phyloP scores from a whole-genome alignment of 2,113 vertebrate genomes.

The Thamnophis sirtalis region DNA sequence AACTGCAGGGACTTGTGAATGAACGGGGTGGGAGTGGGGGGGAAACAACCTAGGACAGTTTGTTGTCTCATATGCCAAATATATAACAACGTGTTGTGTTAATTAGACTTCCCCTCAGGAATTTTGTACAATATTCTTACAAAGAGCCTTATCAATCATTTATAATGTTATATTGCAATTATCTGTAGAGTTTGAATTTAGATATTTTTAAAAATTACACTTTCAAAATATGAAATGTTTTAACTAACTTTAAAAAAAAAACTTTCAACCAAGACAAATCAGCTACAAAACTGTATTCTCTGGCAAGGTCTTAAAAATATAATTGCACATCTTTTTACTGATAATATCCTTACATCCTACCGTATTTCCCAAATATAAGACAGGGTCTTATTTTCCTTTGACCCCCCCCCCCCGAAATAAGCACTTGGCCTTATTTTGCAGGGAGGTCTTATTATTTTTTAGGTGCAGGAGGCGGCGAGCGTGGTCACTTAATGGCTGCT shows the following conservation, averaged over 20 bases:
- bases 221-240: neutral
- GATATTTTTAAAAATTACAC: neutral
- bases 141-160: neutral
- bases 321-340: neutral
- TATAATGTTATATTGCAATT: neutral
- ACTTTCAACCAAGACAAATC: neutral
- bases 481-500: too few relatives aligned
- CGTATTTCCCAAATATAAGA: too few relatives aligned
- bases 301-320: neutral
- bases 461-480: too few relatives aligned
- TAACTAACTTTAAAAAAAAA: neutral
- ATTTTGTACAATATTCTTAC: neutral
- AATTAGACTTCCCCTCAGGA: neutral
- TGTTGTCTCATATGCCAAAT: neutral
- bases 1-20: too few relatives aligned
- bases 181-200: neutral
- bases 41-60: neutral
- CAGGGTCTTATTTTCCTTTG: too few relatives aligned
- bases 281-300: neutral
- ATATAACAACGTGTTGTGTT: neutral
- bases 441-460: too few relatives aligned
- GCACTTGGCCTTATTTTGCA: too few relatives aligned
- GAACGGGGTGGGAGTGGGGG: too few relatives aligned
- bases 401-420: too few relatives aligned
- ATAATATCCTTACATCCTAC: constrained; percentile 1